A percentile compares a stretch with the other conserved stretches of the same genome.
Evolutionary conservation across 2,113 vertebrate genomes (phyloP).

Genomic region (Nycticorax nycticorax): DNA sequence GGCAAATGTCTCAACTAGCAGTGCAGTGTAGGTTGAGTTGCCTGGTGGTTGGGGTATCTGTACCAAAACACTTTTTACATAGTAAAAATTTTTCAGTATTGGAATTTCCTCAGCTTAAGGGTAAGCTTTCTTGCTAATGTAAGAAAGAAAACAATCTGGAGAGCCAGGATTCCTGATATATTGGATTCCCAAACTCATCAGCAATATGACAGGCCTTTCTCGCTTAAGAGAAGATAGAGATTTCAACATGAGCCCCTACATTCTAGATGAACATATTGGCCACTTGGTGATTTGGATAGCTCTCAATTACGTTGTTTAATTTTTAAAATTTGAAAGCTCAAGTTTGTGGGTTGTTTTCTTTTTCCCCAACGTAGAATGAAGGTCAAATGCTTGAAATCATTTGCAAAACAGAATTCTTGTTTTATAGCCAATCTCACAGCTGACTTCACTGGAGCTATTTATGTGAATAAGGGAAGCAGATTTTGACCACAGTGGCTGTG

Average conservation of each 20-base stretch:
- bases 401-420: constrained; percentile 31
- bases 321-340: constrained; percentile 20
- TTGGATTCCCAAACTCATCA: neutral
- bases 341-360: constrained; percentile 9
- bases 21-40: neutral
- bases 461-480: neutral
- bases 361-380: neutral
- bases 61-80: neutral
- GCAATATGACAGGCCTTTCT: neutral
- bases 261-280: neutral
- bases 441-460: constrained; percentile 46
- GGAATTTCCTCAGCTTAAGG: neutral
- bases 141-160: neutral
- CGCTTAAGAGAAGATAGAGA: neutral
- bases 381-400: constrained; percentile 33
- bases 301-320: neutral
- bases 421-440: constrained; percentile 51
- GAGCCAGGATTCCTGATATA: neutral
- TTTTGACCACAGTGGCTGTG: constrained; percentile 27
- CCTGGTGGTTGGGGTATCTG: neutral
- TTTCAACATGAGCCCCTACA: neutral
- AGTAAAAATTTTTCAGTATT: neutral
- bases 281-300: neutral
- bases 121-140: neutral
- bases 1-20: neutral